phyloP scores from a whole-genome alignment of 2,888 invertebrate species.

The Graphium colonna region DNA sequence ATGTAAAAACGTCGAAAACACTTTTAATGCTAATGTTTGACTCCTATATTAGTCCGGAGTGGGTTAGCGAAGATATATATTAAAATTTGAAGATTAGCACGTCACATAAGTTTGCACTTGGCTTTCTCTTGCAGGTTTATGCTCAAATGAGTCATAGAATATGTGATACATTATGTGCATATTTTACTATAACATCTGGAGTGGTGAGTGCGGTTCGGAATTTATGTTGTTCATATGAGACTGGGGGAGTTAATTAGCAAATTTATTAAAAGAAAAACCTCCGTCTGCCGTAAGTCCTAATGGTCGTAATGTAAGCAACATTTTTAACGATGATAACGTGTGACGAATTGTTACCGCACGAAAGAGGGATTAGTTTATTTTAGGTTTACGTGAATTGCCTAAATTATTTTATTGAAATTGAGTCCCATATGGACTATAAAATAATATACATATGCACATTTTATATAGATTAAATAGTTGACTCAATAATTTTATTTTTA shows the following conservation, averaged over 20 bases:
- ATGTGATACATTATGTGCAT: slow-evolving; percentile 59
- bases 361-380: slow-evolving; percentile 13
- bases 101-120: slow-evolving; percentile 21
- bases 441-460: too few species aligned
- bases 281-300: slow-evolving; percentile 32
- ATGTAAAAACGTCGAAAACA: too few species aligned
- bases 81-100: slow-evolving; percentile 17
- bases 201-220: slow-evolving; percentile 63
- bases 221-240: slow-evolving; percentile 77
- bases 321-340: slow-evolving; percentile 39
- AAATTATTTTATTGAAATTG: too few species aligned
- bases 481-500: too few species aligned
- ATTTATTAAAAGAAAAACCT: slow-evolving; percentile 61
- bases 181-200: slow-evolving; percentile 64
- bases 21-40: too few species aligned
- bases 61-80: slow-evolving; percentile 12
- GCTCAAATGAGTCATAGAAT: slow-evolving; percentile 32
- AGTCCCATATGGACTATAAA: too few species aligned
- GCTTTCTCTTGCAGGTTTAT: slow-evolving; percentile 20
- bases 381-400: too few species aligned
- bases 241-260: slow-evolving; percentile 72
- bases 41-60: neutral
- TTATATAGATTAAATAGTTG: too few species aligned
- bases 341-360: slow-evolving; percentile 30
- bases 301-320: slow-evolving; percentile 45